Conservation (phyloP, 2,888 invertebrate genomes). For the Lochmaea capreae region DNA sequence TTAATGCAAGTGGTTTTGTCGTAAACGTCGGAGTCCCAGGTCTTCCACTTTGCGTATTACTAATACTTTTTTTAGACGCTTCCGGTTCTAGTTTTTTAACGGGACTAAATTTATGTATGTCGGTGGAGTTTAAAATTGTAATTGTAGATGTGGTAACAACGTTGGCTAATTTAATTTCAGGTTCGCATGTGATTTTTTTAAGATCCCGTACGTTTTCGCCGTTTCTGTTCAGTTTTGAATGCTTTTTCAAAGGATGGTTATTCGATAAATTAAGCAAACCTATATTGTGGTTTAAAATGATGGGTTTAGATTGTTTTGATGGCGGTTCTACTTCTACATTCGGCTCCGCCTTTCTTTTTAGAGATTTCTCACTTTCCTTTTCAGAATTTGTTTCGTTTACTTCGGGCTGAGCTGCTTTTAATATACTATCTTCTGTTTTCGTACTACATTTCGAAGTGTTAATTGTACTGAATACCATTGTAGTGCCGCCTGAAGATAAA, state of each 20-base stretch:
- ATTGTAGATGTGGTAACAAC: not conserved
- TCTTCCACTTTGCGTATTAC: slow-evolving; percentile 22
- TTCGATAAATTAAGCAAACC: slow-evolving; percentile 61
- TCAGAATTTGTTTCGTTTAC: slow-evolving; percentile 8
- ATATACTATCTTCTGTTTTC: slow-evolving; percentile 40
- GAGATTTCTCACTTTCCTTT: slow-evolving; percentile 36
- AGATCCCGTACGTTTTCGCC: slow-evolving; percentile 45
- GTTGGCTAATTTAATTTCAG: slow-evolving; percentile 14
- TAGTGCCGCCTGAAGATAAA: slow-evolving; percentile 51
- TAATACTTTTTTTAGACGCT: not conserved
- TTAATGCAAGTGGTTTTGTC: slow-evolving; percentile 33
- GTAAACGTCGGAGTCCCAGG: slow-evolving; percentile 40
- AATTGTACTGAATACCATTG: slow-evolving; percentile 57
- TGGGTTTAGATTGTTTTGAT: slow-evolving; percentile 57
- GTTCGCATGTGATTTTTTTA: slow-evolving; percentile 6
- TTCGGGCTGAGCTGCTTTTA: slow-evolving; percentile 11
- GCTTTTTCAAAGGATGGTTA: slow-evolving; percentile 61
- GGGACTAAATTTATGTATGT: not conserved
- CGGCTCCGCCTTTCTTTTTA: slow-evolving; percentile 49
- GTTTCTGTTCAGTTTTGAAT: slow-evolving; percentile 55
- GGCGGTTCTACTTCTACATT: slow-evolving; percentile 47
- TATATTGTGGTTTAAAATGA: slow-evolving; percentile 58
- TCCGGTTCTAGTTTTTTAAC: slow-evolving; percentile 15
- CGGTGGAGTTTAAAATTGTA: not conserved
- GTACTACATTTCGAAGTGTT: slow-evolving; percentile 57